Conservation (phyloP, 2,888 invertebrate species). For the Acronicta leporina region DNA sequence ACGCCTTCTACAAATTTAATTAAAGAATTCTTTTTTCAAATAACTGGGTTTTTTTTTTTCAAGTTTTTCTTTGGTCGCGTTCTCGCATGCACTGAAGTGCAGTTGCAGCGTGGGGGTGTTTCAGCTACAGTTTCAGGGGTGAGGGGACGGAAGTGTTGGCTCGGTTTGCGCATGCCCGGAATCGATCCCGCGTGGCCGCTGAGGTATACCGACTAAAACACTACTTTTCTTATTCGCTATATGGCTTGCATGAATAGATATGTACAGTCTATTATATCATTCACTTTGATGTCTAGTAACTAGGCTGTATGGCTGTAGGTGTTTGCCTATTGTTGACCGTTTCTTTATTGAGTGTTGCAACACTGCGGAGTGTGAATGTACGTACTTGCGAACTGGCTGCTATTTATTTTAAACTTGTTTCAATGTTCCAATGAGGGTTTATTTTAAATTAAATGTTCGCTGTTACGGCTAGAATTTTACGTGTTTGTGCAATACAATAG, state of each 20-base stretch:
- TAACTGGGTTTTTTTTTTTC: conserved; percentile 55
- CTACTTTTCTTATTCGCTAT: conserved; percentile 63
- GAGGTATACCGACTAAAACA: conserved; percentile 73
- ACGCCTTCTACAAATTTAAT: conserved; percentile 36
- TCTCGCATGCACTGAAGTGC: conserved; percentile 86
- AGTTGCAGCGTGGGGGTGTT: conserved; percentile 75
- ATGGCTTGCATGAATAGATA: conserved; percentile 61
- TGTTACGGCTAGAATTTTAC: conserved; percentile 24
- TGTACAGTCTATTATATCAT: conserved; percentile 83
- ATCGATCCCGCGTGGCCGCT: conserved; percentile 84
- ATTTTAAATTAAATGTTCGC: conserved; percentile 21
- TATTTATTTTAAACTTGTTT: conserved; percentile 44
- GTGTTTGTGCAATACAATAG: conserved; percentile 29
- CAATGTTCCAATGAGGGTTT: conserved; percentile 42
- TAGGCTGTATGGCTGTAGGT: conserved; percentile 54
- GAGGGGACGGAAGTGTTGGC: conserved; percentile 68
- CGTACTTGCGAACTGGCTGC: conserved; percentile 28
- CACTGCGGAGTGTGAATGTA: conserved; percentile 39
- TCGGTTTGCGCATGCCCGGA: conserved; percentile 79
- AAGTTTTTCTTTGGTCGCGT: conserved; percentile 72
- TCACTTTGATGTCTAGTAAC: conserved; percentile 81
- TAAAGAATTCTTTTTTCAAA: conserved; percentile 15
- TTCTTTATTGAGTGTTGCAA: conserved; percentile 57
- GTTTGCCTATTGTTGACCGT: conserved; percentile 60
- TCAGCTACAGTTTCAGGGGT: conserved; percentile 67